Evolutionary conservation across 2,888 invertebrate genomes (phyloP).

Genomic region (Eurytoma adleriae): DNA sequence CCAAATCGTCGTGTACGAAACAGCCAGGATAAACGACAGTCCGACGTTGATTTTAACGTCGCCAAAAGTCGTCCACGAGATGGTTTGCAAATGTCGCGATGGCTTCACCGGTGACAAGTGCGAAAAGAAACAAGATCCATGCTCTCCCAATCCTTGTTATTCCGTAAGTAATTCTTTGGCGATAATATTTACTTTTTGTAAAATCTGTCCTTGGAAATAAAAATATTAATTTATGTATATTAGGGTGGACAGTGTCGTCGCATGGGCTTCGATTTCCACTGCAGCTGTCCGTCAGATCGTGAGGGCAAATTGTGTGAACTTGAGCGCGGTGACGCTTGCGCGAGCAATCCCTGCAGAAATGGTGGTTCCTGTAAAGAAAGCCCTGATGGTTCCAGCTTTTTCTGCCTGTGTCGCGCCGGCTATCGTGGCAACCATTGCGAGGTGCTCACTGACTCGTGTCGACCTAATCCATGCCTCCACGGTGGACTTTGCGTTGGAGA

Average conservation of each 20-base stretch:
- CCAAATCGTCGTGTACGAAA: conserved; percentile 82
- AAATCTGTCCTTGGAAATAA: neutral
- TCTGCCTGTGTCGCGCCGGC: conserved; percentile 93
- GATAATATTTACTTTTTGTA: neutral
- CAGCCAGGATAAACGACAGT: conserved; percentile 87
- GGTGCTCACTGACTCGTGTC: conserved; percentile 90
- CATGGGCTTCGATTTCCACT: conserved; percentile 90
- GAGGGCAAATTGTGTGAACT: conserved; percentile 91
- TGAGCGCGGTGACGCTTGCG: conserved; percentile 90
- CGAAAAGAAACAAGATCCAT: conserved; percentile 92
- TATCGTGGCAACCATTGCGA: conserved; percentile 95
- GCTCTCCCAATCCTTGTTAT: conserved; percentile 92
- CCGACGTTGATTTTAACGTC: conserved; percentile 89
- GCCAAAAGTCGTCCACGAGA: conserved; percentile 87
- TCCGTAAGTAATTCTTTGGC: conserved; percentile 60
- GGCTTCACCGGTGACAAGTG: conserved; percentile 91
- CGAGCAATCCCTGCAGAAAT: conserved; percentile 91
- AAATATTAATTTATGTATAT: conserved; percentile 5
- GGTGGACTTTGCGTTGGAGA: conserved; percentile 92
- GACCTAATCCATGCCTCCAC: conserved; percentile 94
- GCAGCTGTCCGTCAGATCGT: conserved; percentile 86
- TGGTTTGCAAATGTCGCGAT: conserved; percentile 88
- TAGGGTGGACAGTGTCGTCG: conserved; percentile 90
- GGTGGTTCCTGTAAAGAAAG: conserved; percentile 94
- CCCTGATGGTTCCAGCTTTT: conserved; percentile 91